Percentiles rank a stretch among this genome's conserved stretches.
Conservation (phyloP, 2,888 invertebrate genomes). For the Chrysina gloriosa region DNA sequence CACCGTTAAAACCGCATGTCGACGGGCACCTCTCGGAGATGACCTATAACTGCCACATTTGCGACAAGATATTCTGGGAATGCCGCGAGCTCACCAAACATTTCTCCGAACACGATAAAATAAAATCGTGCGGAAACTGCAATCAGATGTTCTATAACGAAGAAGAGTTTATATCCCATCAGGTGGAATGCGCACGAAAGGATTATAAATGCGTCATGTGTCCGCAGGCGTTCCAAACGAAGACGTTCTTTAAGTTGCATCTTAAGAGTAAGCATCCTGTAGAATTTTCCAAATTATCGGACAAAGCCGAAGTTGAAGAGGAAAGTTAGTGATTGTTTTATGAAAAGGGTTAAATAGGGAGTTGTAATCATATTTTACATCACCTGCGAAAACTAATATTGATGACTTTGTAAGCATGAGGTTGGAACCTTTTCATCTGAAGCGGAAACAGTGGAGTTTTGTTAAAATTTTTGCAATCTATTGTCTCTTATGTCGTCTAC, state of each 20-base stretch:
- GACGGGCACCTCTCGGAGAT: conserved; percentile 46
- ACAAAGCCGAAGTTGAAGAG: neutral
- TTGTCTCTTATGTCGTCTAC: too few species aligned
- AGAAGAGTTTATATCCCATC: conserved; percentile 44
- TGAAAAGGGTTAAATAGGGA: too few species aligned
- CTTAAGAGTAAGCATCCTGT: conserved; percentile 42
- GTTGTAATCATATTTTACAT: too few species aligned
- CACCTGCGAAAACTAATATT: too few species aligned
- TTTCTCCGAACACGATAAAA: conserved; percentile 47
- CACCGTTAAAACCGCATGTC: conserved; percentile 45
- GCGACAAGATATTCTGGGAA: conserved; percentile 46
- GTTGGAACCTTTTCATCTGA: too few species aligned
- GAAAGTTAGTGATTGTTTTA: too few species aligned
- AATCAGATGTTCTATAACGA: conserved; percentile 45
- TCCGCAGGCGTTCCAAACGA: conserved; percentile 44
- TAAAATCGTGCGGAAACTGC: conserved; percentile 46
- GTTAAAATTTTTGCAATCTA: too few species aligned
- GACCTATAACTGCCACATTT: conserved; percentile 49
- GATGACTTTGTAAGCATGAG: too few species aligned
- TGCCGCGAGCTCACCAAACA: conserved; percentile 48
- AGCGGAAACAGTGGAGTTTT: too few species aligned
- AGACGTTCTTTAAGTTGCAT: conserved; percentile 44
- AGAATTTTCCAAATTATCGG: too few species aligned
- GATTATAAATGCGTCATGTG: conserved; percentile 46
- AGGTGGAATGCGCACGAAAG: neutral